Evolutionary conservation across 2,113 vertebrate species (phyloP).

Genomic region (Nipponia nippon): DNA sequence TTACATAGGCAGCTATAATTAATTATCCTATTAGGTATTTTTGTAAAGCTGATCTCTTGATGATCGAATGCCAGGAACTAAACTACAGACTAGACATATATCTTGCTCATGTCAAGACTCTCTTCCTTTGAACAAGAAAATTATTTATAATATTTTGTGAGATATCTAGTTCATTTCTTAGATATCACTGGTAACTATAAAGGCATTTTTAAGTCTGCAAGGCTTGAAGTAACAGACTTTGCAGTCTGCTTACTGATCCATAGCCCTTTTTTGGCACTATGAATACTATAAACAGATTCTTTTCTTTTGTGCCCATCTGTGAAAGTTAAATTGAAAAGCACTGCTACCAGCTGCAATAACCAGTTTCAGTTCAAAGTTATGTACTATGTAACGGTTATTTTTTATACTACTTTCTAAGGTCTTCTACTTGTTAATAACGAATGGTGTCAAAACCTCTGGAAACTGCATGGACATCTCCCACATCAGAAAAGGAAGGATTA

Average conservation of each 20-base stretch:
- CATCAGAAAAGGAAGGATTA: not conserved
- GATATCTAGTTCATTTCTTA: not conserved
- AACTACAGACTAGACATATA: not conserved
- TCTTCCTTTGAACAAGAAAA: not conserved
- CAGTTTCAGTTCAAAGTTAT: not conserved
- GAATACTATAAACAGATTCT: not conserved
- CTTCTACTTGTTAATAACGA: not conserved
- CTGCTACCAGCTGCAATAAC: not conserved
- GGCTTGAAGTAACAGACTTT: not conserved
- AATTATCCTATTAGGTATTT: not conserved
- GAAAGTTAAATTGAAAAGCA: not conserved
- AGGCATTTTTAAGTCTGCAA: not conserved
- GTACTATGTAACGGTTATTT: not conserved
- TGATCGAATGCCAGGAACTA: not conserved
- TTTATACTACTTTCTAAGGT: not conserved
- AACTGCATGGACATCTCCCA: not conserved
- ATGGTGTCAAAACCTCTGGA: not conserved
- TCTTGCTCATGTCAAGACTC: fast-evolving
- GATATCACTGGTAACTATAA: not conserved
- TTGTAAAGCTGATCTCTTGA: not conserved
- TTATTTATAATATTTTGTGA: not conserved
- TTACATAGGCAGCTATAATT: not conserved
- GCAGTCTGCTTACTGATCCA: not conserved
- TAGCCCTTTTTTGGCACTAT: not conserved
- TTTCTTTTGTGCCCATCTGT: not conserved